Conservation (phyloP, 1,140 invertebrate genomes). For the Sipha flava region DNA sequence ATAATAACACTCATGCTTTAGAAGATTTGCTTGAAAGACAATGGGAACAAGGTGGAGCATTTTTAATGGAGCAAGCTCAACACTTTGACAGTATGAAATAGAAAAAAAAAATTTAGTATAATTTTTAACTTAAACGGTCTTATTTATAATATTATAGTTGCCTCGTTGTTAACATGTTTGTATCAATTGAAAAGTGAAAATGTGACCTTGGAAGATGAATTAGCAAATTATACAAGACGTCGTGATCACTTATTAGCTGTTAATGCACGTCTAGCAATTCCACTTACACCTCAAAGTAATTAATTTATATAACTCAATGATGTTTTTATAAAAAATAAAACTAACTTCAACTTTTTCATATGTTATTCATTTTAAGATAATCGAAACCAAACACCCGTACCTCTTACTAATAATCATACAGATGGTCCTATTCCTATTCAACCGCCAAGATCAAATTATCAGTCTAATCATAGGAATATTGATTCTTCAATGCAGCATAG, state of each 20-base stretch:
- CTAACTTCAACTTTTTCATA: background rate
- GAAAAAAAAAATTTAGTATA: too few species aligned
- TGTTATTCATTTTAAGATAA: background rate
- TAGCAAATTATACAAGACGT: constrained; percentile 69
- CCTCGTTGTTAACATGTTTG: constrained; percentile 84
- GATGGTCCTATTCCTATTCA: background rate
- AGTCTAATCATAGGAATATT: background rate
- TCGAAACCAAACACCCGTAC: background rate
- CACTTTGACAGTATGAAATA: constrained; percentile 61
- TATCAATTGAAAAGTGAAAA: constrained; percentile 90
- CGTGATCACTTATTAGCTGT: constrained; percentile 89
- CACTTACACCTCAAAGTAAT: constrained; percentile 51
- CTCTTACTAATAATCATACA: background rate
- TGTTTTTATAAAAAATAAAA: too few species aligned
- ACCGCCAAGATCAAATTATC: background rate
- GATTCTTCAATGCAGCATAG: background rate
- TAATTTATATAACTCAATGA: too few species aligned
- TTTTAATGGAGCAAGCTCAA: constrained; percentile 94
- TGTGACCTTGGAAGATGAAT: constrained; percentile 80
- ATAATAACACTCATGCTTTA: constrained; percentile 57
- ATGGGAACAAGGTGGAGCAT: constrained; percentile 95
- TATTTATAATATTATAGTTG: constrained; percentile 63
- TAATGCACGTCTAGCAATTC: constrained; percentile 83
- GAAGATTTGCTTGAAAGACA: constrained; percentile 90
- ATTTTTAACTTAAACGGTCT: too few species aligned